These are phyloP conservation scores for Corythaeola cristata DNA, from an alignment of 2,113 vertebrate genomes.

Conservation along the genomic window DNA sequence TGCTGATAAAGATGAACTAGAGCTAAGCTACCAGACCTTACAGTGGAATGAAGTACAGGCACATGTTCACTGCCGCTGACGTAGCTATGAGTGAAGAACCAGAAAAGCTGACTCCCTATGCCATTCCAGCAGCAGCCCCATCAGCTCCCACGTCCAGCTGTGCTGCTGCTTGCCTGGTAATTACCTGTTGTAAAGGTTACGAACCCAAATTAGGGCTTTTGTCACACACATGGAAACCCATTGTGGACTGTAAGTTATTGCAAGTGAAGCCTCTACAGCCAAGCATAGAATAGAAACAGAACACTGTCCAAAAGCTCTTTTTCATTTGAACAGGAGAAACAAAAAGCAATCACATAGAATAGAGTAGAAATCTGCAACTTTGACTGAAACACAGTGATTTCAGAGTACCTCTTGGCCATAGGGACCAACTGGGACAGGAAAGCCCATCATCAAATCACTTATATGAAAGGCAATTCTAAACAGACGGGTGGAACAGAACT, in stretches of 20 bases:
- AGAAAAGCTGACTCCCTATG: background rate
- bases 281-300: constrained; percentile 1
- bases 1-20: background rate
- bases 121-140: background rate
- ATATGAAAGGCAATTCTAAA: background rate
- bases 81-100: background rate
- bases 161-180: background rate
- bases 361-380: constrained; percentile 67
- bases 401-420: constrained; percentile 5
- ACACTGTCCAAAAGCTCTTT: constrained; percentile 51
- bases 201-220: background rate
- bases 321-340: constrained; percentile 39
- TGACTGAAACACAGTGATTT: constrained; percentile 42
- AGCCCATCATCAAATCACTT: background rate
- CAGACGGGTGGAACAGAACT: constrained; percentile 32
- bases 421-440: background rate
- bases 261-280: constrained; percentile 1
- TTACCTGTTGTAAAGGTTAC: background rate
- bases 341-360: constrained; percentile 60
- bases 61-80: background rate
- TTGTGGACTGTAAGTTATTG: background rate
- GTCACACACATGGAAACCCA: background rate
- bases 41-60: constrained; percentile 18
- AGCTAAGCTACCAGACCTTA: constrained; percentile 12
- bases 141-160: background rate